phyloP scores from a whole-genome alignment of 2,113 vertebrate species.

The Podiceps cristatus region DNA sequence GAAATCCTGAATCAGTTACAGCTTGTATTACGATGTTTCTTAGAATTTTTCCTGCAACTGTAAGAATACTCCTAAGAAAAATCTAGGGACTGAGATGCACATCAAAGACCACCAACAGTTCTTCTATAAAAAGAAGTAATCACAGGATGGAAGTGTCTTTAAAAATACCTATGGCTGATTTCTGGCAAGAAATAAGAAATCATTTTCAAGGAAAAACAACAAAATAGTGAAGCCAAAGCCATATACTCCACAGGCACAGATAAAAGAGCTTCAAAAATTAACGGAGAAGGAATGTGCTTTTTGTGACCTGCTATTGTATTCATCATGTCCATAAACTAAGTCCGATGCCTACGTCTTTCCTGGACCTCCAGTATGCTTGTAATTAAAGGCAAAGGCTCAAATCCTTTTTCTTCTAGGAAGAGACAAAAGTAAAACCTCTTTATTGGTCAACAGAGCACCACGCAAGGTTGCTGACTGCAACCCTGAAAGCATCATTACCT shows the following conservation, averaged over 20 bases:
- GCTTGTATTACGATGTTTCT: background rate
- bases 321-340: background rate
- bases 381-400: background rate
- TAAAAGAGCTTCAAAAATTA: background rate
- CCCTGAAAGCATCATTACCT: background rate
- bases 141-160: background rate
- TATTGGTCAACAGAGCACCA: background rate
- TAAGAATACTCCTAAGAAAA: background rate
- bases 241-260: background rate
- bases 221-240: background rate
- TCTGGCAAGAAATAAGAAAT: background rate
- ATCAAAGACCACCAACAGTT: background rate
- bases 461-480: accelerated
- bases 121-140: background rate
- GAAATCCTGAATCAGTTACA: background rate
- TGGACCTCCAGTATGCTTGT: background rate
- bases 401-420: background rate
- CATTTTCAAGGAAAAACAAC: background rate
- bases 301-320: background rate
- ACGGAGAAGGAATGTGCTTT: background rate
- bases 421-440: background rate
- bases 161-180: background rate
- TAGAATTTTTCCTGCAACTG: background rate
- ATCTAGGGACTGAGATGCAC: background rate
- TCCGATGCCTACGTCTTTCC: background rate